Evolutionary conservation across 1,140 invertebrate species (phyloP).

Genomic region (Drosophila lacertosa): DNA sequence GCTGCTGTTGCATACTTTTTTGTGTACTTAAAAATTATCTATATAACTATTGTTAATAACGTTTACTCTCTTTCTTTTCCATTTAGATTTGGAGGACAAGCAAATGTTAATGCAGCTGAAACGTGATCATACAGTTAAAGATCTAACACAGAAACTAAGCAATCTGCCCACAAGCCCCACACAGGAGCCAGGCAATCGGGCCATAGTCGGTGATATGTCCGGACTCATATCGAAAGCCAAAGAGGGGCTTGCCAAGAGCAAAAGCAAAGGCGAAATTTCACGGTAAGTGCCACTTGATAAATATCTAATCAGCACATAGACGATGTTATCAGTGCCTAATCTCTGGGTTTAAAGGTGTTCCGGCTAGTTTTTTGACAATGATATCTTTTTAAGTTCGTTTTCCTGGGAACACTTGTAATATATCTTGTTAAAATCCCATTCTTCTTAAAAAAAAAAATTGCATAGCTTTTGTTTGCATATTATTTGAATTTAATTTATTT

Average conservation of each 20-base stretch:
- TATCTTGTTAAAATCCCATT: neutral
- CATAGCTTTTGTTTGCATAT: neutral
- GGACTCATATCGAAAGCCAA: slow-evolving; percentile 96
- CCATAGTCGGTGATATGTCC: slow-evolving; percentile 91
- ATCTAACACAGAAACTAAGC: slow-evolving; percentile 92
- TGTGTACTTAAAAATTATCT: neutral
- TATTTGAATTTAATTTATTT: slow-evolving; percentile 36
- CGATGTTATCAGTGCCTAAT: neutral
- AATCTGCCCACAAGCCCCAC: slow-evolving; percentile 87
- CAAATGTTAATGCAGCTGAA: slow-evolving; percentile 85
- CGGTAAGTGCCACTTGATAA: slow-evolving; percentile 57
- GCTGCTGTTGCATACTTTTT: slow-evolving; percentile 32
- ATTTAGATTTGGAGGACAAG: slow-evolving; percentile 76
- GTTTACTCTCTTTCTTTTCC: neutral
- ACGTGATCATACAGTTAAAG: slow-evolving; percentile 92
- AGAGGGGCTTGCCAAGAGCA: slow-evolving; percentile 94
- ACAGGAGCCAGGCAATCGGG: slow-evolving; percentile 84
- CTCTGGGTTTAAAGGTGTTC: neutral
- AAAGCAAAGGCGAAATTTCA: slow-evolving; percentile 87
- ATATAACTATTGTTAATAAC: neutral
- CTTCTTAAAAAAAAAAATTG: neutral
- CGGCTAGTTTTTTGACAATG: neutral
- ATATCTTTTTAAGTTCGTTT: neutral
- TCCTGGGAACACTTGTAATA: neutral
- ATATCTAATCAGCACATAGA: slow-evolving; percentile 2